Evolutionary conservation across 2,888 invertebrate genomes (phyloP), one percentile per base, ranked within the genome.

Genomic region (Mythimna lalbum): DNA sequence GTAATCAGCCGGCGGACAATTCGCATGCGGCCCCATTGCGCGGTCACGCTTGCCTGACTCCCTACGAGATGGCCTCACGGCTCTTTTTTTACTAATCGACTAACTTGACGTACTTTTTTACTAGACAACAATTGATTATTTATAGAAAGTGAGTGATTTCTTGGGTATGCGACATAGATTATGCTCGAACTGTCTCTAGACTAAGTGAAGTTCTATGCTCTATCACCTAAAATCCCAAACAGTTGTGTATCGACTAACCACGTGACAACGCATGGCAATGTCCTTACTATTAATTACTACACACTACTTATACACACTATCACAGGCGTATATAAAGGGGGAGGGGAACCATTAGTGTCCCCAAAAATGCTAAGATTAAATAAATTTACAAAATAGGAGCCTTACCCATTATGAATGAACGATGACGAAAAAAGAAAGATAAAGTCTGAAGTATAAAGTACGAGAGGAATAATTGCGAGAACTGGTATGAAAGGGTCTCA

Each of bases 21-120:
- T 87, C 82, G 82, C 87, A 83, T 76, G 86, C 82, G 86, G 87
- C 89, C 89, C 83, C 87, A 78, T 60, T 74, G 78, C 69, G 55
- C 69, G 73, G 88, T 89, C 86, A 89, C 89, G 90, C 78, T 87
- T 68, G 83, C 88, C 74, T 88, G 87, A 67, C 52, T 77, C 76
- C 69, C 73, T 78, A 80, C 83, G 80, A 87, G 87, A 87, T 83
- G 89, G 87, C 87, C 89, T 84, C 89, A 86, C 81, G 65, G 74
- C 76, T 77, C 61, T 78, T 75, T 84, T 84, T 81, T 81, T 81
- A 81, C 75, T 82, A 79, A 82, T 78, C 76, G 66, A 63, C 81
- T 66, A 78, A 81, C 78, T 77, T 72, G 47, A 71, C 63, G 75
- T 85, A 79, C 78, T 78, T 69, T n/a, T 76, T 75, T 60, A 71